These are phyloP conservation scores for Pseudomyrmex pallidus DNA, from an alignment of 1,140 invertebrate genomes.

Conservation along the genomic window DNA sequence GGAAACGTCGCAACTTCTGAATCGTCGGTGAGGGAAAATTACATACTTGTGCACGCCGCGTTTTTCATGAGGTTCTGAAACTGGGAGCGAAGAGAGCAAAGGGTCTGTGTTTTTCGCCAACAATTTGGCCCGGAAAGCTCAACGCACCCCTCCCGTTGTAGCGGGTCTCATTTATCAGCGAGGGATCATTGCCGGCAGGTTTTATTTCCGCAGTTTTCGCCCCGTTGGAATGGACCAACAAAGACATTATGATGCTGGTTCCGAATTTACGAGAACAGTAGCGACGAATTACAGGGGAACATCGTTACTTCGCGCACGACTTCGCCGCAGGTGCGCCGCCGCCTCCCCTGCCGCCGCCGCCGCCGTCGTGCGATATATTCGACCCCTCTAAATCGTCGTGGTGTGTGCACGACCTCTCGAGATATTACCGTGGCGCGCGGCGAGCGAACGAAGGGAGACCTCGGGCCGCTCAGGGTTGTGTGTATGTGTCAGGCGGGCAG, in stretches of 20 bases:
- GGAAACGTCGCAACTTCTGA: too few relatives aligned
- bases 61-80: too few relatives aligned
- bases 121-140: background rate
- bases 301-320: slow-evolving; percentile 50
- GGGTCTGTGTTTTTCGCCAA: background rate
- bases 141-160: background rate
- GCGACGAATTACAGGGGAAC: slow-evolving; percentile 58
- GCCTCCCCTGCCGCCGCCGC: slow-evolving; percentile 10
- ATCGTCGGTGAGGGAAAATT: too few relatives aligned
- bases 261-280: slow-evolving; percentile 58
- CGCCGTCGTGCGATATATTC: slow-evolving; percentile 49
- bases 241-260: slow-evolving; percentile 53
- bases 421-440: slow-evolving; percentile 66
- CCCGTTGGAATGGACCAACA: slow-evolving; percentile 17
- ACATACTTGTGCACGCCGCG: too few relatives aligned
- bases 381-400: slow-evolving; percentile 65
- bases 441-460: slow-evolving; percentile 14
- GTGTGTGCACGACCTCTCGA: slow-evolving; percentile 60
- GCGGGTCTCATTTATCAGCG: background rate
- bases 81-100: too few relatives aligned
- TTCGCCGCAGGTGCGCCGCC: slow-evolving; percentile 42
- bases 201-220: slow-evolving; percentile 28
- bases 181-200: slow-evolving; percentile 18
- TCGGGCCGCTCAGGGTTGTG: background rate
- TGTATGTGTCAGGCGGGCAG: background rate